A percentile compares a stretch with the other conserved stretches of the same genome.
phyloP scores from a whole-genome alignment of 2,888 invertebrate species.

The Choristoneura rosaceana region DNA sequence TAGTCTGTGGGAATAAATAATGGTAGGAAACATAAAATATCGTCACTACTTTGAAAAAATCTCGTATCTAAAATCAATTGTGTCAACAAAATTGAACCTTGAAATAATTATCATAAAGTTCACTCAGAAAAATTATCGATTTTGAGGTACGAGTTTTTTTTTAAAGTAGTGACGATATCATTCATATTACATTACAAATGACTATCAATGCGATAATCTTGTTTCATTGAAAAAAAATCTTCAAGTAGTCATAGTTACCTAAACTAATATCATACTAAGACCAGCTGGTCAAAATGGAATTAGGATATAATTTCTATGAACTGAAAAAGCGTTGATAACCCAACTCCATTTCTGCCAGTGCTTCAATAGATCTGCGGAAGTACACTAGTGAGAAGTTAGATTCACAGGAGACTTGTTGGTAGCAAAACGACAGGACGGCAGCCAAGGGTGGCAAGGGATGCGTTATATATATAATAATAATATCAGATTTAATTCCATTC shows the following conservation, averaged over 20 bases:
- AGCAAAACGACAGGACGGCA: conserved; percentile 3
- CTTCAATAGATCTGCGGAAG: not conserved
- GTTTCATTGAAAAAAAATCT: not conserved
- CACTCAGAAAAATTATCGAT: too few species aligned
- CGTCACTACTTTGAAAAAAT: too few species aligned
- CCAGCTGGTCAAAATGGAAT: not conserved
- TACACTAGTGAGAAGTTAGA: not conserved
- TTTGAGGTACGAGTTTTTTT: too few species aligned
- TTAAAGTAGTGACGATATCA: too few species aligned
- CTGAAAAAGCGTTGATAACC: not conserved
- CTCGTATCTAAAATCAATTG: too few species aligned
- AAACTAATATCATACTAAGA: conserved; percentile 4
- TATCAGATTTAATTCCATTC: conserved; percentile 1
- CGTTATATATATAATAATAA: not conserved
- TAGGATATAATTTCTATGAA: not conserved
- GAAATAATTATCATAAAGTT: too few species aligned
- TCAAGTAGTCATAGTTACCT: not conserved
- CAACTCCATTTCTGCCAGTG: not conserved
- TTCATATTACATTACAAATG: not conserved
- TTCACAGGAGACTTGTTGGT: not conserved
- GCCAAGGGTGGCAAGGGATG: not conserved
- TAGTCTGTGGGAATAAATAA: conserved; percentile 1
- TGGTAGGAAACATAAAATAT: not conserved
- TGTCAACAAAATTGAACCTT: too few species aligned
- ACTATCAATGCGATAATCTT: not conserved